These are phyloP conservation scores for Pangasianodon hypophthalmus DNA, from an alignment of 2,113 vertebrate species.

Conservation along the genomic window DNA sequence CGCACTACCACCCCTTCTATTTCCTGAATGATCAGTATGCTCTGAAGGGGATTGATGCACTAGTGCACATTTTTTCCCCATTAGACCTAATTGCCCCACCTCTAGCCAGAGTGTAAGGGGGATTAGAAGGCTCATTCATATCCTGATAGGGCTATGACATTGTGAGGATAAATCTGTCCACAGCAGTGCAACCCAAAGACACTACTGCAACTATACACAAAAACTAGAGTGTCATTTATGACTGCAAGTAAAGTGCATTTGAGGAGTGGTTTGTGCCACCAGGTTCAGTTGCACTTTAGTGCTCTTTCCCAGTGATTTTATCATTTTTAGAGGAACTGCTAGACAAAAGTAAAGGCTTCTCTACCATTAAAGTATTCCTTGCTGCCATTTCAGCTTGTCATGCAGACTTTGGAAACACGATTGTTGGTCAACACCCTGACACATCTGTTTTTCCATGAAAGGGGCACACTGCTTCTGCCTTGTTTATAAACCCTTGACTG, in stretches of 20 bases:
- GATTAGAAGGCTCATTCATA: background rate
- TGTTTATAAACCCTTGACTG: background rate
- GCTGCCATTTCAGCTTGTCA: background rate
- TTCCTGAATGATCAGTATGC: background rate
- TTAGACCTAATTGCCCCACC: background rate
- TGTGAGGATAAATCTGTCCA: background rate
- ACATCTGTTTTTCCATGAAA: background rate
- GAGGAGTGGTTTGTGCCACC: background rate
- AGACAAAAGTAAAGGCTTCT: background rate
- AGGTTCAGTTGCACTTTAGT: background rate
- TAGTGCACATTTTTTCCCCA: background rate
- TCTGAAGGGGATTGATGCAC: background rate
- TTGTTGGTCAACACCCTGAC: background rate
- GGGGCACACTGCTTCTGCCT: background rate
- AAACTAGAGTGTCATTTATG: background rate
- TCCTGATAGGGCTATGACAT: background rate
- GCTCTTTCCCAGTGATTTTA: background rate
- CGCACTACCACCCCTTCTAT: background rate
- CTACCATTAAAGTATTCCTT: background rate
- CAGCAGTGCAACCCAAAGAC: background rate
- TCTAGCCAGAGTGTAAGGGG: background rate
- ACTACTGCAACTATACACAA: background rate
- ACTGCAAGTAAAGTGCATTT: background rate
- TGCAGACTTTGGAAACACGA: background rate
- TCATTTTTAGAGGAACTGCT: background rate